Evolutionary conservation across 2,797 vertebrate species (phyloP), one percentile per base, ranked within the genome.

Genomic region (Rhinichthys osculus): DNA sequence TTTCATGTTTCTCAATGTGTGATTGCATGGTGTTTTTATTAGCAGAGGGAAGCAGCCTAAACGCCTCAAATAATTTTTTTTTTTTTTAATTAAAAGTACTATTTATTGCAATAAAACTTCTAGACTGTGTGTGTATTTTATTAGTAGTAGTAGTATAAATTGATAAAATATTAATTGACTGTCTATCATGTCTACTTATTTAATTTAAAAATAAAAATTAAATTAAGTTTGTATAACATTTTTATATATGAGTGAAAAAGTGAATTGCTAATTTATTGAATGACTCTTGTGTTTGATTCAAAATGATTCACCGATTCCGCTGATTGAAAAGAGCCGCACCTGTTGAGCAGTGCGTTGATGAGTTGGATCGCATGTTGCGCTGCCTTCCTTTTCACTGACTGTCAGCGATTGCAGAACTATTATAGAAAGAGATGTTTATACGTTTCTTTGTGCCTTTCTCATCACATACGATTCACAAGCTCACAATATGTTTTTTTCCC

Each of bases 1-100:
- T 59, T 62, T n/a, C 0, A 10, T 69, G 59, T 78, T 72, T 84
- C 42, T 82, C 35, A 66, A 8, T 57, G 54, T n/a, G 3, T 79
- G 82, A 62, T 79, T 70, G 57, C 52, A 81, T 72, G 52, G 57
- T 21, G 59, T 79, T 66, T 79, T 10, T 62, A 62, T 78, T 62
- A 62, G 8, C 54, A 11, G 23, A 3, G 35, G 16, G 23, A 19
- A 38, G 10, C 54, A 3, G 35, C 23, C 21, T 35, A 27, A 40
- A 59, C 2, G 11, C 33, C 33, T 40, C 10, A 42, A 42, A 9
- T 5, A 6, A 38, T 38, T 38, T 38, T 38, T 38, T 38, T 38
- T 27, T 27, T 38, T 47, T 69, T 54, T 35, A 54, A 77, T 77
- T 35, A 38, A 38, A 74, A 52, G 1, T 13, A 21, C 19, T 35